Evolutionary conservation across 2,888 invertebrate genomes (phyloP), one percentile per base, ranked within the genome.

Genomic region (Drepanosiphum platanoidis): DNA sequence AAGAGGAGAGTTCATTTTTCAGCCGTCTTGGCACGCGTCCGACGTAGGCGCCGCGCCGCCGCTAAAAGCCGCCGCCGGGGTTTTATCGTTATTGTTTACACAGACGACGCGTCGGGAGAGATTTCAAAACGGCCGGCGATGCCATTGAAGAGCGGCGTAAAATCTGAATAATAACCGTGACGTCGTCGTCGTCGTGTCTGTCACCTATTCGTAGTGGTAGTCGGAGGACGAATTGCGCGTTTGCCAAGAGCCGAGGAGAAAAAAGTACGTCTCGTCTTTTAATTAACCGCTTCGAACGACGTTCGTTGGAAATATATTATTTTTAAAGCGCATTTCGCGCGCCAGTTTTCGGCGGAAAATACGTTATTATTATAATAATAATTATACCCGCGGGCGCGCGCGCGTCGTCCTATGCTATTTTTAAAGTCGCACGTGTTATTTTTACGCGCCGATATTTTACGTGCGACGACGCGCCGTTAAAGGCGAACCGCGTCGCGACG

Each of bases 41-140:
- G 80, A 80, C 30, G 22, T 71, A 71, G 71, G 22, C 71, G 81
- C 71, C 81, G 22, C 71, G 81, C 71, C 81, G 36, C 58, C 70
- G 39, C 52, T 58, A 80, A 70, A 42, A 79, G 68, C 58, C 70
- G 27, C 58, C 15, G 22, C 58, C n/a, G n/a, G n/a, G 11, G n/a
- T n/a, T 66, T 18, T 32, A 30, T n/a, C n/a, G n/a, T n/a, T n/a
- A n/a, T n/a, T n/a, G n/a, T n/a, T n/a, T n/a, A n/a, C n/a, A n/a
- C n/a, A n/a, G 36, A 8, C 30, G 39, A 27, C 30, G 30, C 58
- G 27, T 39, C 70, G 36, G 22, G 36, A 81, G 18, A 58, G 52
- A 18, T 61, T 13, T 61, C 32, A 11, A n/a, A 36, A 64, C 32
- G 27, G 36, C n/a, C 36, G n/a, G 1, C 18, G 18, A 8, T 39